Evolutionary conservation across 2,113 vertebrate genomes (phyloP).

Genomic region (Rana temporaria): DNA sequence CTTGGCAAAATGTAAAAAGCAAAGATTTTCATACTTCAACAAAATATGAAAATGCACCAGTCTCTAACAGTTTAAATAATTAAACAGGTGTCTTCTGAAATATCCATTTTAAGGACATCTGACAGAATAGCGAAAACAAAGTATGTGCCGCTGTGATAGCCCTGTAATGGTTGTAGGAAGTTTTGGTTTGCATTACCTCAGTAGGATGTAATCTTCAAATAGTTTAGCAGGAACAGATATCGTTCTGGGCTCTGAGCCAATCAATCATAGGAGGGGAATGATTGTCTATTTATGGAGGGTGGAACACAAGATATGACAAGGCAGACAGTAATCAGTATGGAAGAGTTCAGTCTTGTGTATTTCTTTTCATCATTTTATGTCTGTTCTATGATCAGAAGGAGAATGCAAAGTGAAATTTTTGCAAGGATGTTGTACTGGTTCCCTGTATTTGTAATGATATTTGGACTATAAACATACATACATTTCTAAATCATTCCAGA

Average conservation of each 20-base stretch:
- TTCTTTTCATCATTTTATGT: not conserved
- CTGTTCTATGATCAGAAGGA: not conserved
- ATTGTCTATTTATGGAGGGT: too few species aligned
- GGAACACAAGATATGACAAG: too few species aligned
- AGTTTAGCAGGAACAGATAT: constrained; percentile 11
- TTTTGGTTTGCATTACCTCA: constrained; percentile 48
- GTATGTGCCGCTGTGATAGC: constrained; percentile 29
- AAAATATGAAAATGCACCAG: constrained; percentile 1
- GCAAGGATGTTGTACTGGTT: not conserved
- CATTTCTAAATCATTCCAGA: too few species aligned
- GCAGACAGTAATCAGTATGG: too few species aligned
- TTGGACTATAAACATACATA: too few species aligned
- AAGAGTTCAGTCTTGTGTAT: not conserved
- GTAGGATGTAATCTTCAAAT: constrained; percentile 42
- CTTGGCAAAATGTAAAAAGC: constrained; percentile 25
- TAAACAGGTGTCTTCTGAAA: constrained; percentile 14
- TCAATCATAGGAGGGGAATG: constrained; percentile 5
- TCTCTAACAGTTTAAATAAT: not conserved
- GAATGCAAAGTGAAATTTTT: not conserved
- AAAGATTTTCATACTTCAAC: constrained; percentile 13
- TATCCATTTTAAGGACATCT: constrained; percentile 7
- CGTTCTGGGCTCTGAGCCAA: constrained; percentile 21
- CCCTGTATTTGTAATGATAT: too few species aligned
- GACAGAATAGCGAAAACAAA: constrained; percentile 24
- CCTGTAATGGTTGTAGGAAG: constrained; percentile 41